phyloP scores from a whole-genome alignment of 2,888 invertebrate genomes.

The Esperia sulphurella region DNA sequence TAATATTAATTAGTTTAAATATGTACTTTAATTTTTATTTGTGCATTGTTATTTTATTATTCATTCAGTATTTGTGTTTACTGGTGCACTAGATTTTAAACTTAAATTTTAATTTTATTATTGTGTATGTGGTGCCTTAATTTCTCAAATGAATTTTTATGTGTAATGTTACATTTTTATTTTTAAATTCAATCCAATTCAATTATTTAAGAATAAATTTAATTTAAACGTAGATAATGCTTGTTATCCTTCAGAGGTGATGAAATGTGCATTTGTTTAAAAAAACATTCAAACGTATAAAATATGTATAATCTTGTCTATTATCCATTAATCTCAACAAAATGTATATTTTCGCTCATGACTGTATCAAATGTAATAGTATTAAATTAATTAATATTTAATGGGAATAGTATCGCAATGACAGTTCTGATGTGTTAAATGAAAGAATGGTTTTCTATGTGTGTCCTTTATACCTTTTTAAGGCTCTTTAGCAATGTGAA shows the following conservation, averaged over 20 bases:
- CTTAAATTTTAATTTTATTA: conserved; percentile 48
- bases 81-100: conserved; percentile 52
- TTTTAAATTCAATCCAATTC: conserved; percentile 29
- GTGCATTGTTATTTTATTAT: conserved; percentile 41
- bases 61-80: conserved; percentile 67
- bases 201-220: conserved; percentile 19
- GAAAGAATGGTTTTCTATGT: conserved; percentile 55
- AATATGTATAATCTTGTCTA: conserved; percentile 23
- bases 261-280: conserved; percentile 34
- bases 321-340: conserved; percentile 37
- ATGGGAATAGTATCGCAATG: conserved; percentile 32
- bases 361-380: conserved; percentile 37
- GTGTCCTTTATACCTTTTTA: conserved; percentile 74
- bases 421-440: conserved; percentile 39
- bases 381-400: conserved; percentile 42
- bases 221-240: conserved; percentile 6
- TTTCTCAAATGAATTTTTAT: conserved; percentile 46
- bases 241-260: conserved; percentile 20
- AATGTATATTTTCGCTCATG: conserved; percentile 47
- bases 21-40: conserved; percentile 29
- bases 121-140: conserved; percentile 67
- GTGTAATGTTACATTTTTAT: conserved; percentile 34
- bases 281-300: conserved; percentile 22
- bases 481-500: conserved; percentile 63
- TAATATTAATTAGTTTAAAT: conserved; percentile 35